Base-by-base conservation (phyloP, 2,797 vertebrate genomes). In the Spondyliosoma cantharus region DNA sequence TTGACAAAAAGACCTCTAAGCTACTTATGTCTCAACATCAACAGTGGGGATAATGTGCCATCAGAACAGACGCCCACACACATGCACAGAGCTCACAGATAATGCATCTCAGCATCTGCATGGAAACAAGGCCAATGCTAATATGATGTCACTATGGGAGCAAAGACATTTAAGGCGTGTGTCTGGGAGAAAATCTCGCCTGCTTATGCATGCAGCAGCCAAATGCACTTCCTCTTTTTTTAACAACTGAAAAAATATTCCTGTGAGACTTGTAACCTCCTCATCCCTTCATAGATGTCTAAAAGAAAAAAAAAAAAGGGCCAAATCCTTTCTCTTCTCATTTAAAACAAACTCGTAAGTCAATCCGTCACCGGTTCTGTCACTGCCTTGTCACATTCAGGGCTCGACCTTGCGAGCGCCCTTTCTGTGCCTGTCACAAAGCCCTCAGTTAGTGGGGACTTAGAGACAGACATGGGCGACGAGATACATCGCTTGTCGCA, bases 311-410 rank as follows among this genome's bases (percentile, higher is more conserved):
- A 81, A 76, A 79, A 69, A 70, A 57, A n/a, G n/a, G 32, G n/a
- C 56, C n/a, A 82, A 71, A 82, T 78, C 54, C 49, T 62, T 83
- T 83, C 82, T 76, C 65, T 77, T 72, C 86, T 88, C 82, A 88
- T 88, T 91, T 87, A 85, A 92, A 91, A 90, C 82, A 89, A 90
- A 89, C 73, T 80, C 71, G 78, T 63, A 85, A 90, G 80, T 90
- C 87, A 89, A 81, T 87, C 87, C 52, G 54, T 89, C 83, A 80
- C 58, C 43, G 82, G n/a, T 80, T 81, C 83, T 86, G 90, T 87
- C 89, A 87, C 71, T 24, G 73, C 64, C 75, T 86, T 87, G 87
- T 90, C 88, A 90, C 57, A 78, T 65, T 78, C 53, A 54, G 67
- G 80, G 60, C 71, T 48, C 15, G 75, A 88, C 88, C 90, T 89